Conservation (phyloP, 2,797 vertebrate species). For the Tenualosa ilisha region DNA sequence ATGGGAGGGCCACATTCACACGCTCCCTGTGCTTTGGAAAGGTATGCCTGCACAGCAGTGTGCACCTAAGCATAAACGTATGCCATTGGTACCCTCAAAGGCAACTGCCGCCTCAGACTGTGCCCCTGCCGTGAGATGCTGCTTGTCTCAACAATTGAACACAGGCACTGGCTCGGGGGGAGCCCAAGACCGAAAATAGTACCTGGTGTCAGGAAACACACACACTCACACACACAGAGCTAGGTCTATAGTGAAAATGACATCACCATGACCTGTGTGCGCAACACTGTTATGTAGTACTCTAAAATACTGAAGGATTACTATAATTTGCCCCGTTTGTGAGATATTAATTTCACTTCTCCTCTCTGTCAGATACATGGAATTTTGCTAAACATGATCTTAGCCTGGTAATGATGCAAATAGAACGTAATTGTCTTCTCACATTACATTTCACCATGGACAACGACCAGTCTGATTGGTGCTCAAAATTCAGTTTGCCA, state of each 20-base stretch:
- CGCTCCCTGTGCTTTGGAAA: conserved; percentile 45
- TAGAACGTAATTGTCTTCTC: not conserved
- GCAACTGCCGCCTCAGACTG: conserved; percentile 32
- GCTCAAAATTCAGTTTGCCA: not conserved
- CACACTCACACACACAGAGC: not conserved
- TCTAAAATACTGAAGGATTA: not conserved
- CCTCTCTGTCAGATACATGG: not conserved
- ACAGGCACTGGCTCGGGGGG: conserved; percentile 8
- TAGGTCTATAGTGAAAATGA: not conserved
- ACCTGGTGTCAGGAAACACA: not conserved
- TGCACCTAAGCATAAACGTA: conserved; percentile 40
- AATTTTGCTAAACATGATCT: not conserved
- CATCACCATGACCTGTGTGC: not conserved
- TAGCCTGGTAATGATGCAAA: not conserved
- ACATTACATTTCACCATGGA: not conserved
- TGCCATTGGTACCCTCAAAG: conserved; percentile 43
- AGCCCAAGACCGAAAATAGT: not conserved
- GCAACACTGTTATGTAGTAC: not conserved
- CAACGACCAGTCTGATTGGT: not conserved
- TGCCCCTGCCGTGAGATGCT: conserved; percentile 19
- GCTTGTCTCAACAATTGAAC: conserved; percentile 18
- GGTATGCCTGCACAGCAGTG: conserved; percentile 43
- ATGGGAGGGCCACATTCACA: conserved; percentile 41
- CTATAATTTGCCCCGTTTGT: not conserved
- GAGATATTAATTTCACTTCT: not conserved